Base-by-base conservation (phyloP, 2,888 invertebrate genomes). In the Julus scandinavius region DNA sequence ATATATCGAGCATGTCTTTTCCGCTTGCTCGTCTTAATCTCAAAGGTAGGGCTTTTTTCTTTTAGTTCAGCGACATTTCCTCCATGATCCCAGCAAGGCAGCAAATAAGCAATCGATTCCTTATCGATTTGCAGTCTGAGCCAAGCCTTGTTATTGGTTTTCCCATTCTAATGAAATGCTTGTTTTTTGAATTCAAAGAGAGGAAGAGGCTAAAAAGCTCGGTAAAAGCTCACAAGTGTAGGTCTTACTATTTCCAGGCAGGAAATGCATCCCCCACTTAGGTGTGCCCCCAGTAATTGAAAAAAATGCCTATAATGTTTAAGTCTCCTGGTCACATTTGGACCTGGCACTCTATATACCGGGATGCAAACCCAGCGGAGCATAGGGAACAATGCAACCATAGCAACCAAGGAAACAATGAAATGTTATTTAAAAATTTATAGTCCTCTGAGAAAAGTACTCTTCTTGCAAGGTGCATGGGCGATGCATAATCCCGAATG, bases 401-500 rank as follows among this genome's bases (percentile, higher is more conserved):
- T 80, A 15, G 80, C 80, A 80, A 80, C 80, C 80, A 5, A 4
- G 80, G 80, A 80, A 80, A 80, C 80, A 80, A 80, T 80, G 80
- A 80, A 80, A 80, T 80, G 80, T 80, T 80, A 38, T 20, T 80
- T 80, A 80, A 80, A 80, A 80, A 80, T 80, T 80, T 80, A 80
- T 80, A 80, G 80, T 80, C 80, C 80, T 80, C 80, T 80, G 80
- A 80, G 80, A 80, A 80, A 38, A 20, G 80, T 20, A 38, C 38
- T 20, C 29, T 80, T 80, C 38, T 20, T 80, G 80, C 38, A 80
- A 38, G 80, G 38, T 80, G 63, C 63, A 63, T 63, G 63, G 63
- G 63, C 63, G n/a, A 63, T 63, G 80, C 80, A 80, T 80, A 80
- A 80, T 80, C 80, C 80, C 80, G 38, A 80, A 80, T 80, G 80